Conservation (phyloP, 2,113 vertebrate genomes). For the Ceyx cyanopectus region DNA sequence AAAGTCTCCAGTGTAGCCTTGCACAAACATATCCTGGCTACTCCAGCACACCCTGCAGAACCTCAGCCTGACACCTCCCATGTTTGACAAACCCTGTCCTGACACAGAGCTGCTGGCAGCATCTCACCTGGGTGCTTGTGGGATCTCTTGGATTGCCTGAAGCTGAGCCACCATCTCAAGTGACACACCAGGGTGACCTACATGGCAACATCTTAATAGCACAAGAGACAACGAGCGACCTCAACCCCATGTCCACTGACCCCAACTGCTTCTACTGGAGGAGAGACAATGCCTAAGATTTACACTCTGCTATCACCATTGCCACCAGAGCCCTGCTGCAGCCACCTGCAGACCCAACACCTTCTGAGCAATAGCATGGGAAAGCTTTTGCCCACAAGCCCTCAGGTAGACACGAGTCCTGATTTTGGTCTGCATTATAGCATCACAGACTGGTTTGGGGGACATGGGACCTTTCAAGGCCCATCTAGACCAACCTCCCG, state of each 20-base stretch:
- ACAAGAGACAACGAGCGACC: background rate
- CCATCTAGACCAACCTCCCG: background rate
- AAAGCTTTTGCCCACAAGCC: background rate
- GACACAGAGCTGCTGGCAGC: accelerated
- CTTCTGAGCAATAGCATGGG: accelerated
- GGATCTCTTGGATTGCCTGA: background rate
- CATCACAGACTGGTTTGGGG: background rate
- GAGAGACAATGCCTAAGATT: background rate
- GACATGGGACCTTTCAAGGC: background rate
- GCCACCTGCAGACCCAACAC: background rate
- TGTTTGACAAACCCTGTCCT: background rate
- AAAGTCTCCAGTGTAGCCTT: accelerated
- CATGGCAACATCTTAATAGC: background rate
- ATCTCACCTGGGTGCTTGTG: background rate
- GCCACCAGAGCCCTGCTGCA: background rate
- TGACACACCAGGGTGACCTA: background rate
- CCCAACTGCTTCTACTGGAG: background rate
- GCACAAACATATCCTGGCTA: no score
- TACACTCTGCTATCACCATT: background rate
- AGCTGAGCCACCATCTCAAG: background rate
- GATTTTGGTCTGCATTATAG: background rate
- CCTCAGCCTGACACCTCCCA: accelerated
- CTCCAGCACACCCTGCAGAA: accelerated
- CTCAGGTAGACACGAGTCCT: no score
- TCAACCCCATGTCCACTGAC: background rate